Evolutionary conservation across 2,797 vertebrate genomes (phyloP).

Genomic region (Cuniculus paca): DNA sequence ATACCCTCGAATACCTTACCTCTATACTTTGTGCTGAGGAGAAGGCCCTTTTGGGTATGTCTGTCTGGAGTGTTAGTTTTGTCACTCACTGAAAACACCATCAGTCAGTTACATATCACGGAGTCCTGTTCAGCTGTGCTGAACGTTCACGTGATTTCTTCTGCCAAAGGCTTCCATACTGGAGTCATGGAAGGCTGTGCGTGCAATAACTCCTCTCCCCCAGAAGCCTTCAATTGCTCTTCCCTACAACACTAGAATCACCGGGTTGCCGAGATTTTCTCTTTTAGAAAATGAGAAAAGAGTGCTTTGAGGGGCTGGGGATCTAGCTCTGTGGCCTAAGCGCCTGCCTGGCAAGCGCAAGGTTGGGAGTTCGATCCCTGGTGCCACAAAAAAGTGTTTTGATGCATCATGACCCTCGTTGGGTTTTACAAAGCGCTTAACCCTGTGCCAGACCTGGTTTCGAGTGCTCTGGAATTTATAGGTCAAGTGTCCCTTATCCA

Average conservation of each 20-base stretch:
- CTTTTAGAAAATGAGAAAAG: slow-evolving; percentile 14
- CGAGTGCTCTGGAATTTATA: neutral
- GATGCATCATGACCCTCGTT: neutral
- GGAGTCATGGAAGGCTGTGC: neutral
- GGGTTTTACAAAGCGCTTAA: neutral
- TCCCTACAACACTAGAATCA: neutral
- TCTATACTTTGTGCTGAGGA: neutral
- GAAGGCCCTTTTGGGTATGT: neutral
- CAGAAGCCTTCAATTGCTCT: neutral
- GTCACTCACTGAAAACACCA: neutral
- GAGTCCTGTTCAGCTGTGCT: neutral
- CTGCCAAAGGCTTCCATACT: neutral
- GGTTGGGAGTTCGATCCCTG: no score
- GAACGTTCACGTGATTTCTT: neutral
- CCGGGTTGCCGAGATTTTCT: neutral
- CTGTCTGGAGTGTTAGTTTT: neutral
- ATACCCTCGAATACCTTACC: neutral
- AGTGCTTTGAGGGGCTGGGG: neutral
- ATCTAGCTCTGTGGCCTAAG: no score
- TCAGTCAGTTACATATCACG: no score
- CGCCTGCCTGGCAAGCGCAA: no score
- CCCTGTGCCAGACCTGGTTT: neutral
- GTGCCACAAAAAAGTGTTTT: neutral
- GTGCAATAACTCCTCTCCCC: neutral
- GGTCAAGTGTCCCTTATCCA: neutral